phyloP scores from a whole-genome alignment of 2,113 vertebrate species.

The Alouatta palliata region DNA sequence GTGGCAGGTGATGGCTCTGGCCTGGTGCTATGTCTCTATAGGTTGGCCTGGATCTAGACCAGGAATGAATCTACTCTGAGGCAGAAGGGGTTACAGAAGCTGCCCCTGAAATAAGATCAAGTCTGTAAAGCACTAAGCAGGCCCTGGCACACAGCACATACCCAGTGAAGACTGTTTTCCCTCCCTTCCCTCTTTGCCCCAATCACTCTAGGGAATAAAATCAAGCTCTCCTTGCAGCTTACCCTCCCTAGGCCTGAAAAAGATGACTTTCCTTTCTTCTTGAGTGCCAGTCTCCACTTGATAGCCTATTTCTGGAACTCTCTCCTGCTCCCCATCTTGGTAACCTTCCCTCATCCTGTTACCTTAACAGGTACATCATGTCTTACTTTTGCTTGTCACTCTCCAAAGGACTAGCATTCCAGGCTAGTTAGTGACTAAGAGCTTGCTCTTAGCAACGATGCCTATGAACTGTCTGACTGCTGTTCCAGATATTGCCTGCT shows the following conservation, averaged over 20 bases:
- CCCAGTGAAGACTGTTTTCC: neutral
- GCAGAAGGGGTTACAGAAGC: neutral
- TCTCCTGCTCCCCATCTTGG: neutral
- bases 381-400: neutral
- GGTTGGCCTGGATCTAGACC: neutral
- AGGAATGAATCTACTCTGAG: neutral
- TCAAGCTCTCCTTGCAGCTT: neutral
- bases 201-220: neutral
- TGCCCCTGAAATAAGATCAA: neutral
- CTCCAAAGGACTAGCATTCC: neutral
- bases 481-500: neutral
- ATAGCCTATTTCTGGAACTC: neutral
- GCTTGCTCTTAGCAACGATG: neutral
- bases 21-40: neutral
- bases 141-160: neutral
- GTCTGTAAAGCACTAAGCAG: neutral
- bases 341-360: neutral
- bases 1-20: neutral
- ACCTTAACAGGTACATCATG: neutral
- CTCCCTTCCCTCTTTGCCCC: neutral
- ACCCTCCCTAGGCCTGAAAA: neutral
- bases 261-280: neutral
- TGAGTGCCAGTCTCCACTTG: neutral
- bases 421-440: neutral
- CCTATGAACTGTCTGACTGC: neutral